These are phyloP conservation scores for Metallyticus violacea DNA, from an alignment of 2,888 invertebrate species.

Conservation along the genomic window DNA sequence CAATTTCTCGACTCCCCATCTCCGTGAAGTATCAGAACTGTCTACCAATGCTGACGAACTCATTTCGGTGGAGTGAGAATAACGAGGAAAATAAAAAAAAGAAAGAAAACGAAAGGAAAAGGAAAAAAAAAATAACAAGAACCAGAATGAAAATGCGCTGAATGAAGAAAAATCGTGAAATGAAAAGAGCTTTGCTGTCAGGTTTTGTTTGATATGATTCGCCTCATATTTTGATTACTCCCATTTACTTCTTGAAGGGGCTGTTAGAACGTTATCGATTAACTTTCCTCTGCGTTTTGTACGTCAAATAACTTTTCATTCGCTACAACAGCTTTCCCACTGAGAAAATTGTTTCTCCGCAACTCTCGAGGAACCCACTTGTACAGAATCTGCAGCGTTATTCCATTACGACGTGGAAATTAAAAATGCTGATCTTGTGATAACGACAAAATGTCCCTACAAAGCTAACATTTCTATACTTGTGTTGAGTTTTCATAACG, in stretches of 20 bases:
- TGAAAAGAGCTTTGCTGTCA: not conserved
- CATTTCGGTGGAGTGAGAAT: slow-evolving; percentile 20
- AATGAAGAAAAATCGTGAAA: slow-evolving; percentile 5
- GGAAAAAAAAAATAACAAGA: not conserved
- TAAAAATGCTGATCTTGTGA: not conserved
- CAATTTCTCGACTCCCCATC: slow-evolving; percentile 20
- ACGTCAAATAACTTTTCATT: not conserved
- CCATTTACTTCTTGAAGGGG: not conserved
- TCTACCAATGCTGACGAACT: slow-evolving; percentile 27
- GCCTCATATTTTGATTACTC: not conserved
- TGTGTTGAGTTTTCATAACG: no score
- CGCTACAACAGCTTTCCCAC: not conserved
- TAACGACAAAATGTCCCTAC: no score
- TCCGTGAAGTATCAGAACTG: slow-evolving; percentile 24
- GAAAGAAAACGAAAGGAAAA: not conserved
- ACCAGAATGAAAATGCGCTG: not conserved
- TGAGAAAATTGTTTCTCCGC: not conserved
- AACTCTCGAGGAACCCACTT: no score
- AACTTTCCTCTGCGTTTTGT: not conserved
- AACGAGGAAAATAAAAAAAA: slow-evolving; percentile 9
- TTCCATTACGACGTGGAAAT: not conserved
- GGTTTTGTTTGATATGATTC: slow-evolving; percentile 5
- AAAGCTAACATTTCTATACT: no score
- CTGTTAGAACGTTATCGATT: not conserved
- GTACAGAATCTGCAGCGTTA: not conserved